phyloP scores from a whole-genome alignment of 2,113 vertebrate genomes.

The Sceloporus undulatus region DNA sequence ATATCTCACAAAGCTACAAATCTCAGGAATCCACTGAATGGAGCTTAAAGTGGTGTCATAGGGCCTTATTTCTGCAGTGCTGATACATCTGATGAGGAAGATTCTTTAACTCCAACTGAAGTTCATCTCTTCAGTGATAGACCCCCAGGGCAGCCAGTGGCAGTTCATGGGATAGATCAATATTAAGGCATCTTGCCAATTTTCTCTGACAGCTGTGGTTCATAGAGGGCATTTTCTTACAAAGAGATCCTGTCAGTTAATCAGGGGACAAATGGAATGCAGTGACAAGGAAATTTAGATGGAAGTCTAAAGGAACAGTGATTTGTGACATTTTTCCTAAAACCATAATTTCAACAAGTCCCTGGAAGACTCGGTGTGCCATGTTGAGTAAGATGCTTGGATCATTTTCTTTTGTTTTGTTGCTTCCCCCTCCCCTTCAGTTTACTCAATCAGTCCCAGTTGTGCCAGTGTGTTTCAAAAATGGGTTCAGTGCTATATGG shows the following conservation, averaged over 20 bases:
- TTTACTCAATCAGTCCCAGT: background rate
- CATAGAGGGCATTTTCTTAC: background rate
- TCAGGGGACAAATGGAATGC: background rate
- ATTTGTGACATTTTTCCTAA: background rate
- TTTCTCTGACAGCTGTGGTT: background rate
- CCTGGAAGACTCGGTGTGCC: background rate
- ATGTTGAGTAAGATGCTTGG: too few species aligned
- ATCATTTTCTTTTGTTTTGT: too few species aligned
- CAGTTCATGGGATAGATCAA: background rate
- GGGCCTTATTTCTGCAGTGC: too few species aligned
- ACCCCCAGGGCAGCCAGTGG: background rate
- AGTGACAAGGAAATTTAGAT: background rate
- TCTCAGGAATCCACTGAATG: too few species aligned
- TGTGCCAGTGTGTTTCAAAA: background rate
- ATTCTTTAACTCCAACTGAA: background rate
- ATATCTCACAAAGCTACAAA: too few species aligned
- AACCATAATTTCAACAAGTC: background rate
- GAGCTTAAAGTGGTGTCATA: too few species aligned
- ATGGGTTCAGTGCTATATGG: background rate
- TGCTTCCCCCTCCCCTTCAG: too few species aligned
- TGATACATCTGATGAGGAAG: background rate
- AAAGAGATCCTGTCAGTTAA: background rate
- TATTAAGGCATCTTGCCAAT: background rate
- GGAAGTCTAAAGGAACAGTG: background rate
- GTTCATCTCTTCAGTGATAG: background rate